Percentiles rank a stretch among this genome's conserved stretches.
Conservation (phyloP, 64 coral and sea anemone genomes). For the Exaiptasia diaphana region DNA sequence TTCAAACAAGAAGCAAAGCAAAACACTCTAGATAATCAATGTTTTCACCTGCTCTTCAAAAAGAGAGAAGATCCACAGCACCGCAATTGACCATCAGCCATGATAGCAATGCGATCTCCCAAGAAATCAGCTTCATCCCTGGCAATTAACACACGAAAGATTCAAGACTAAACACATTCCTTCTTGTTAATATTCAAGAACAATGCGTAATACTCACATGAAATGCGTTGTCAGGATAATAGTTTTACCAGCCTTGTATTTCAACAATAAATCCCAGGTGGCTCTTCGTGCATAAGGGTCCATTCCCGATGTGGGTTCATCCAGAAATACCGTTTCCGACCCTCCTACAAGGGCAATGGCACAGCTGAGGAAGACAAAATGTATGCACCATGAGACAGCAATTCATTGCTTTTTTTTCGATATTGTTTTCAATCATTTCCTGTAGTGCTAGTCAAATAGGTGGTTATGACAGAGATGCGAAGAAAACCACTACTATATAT, state of each 20-base stretch:
- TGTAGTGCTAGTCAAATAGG: no score
- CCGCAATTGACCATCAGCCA: conserved; percentile 93
- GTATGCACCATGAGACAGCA: no score
- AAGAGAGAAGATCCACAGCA: conserved; percentile 92
- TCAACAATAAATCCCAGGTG: conserved; percentile 92
- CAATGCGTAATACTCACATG: conserved; percentile 61
- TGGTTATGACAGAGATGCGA: no score
- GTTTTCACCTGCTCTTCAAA: conserved; percentile 98
- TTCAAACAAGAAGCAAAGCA: no score
- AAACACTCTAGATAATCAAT: no score
- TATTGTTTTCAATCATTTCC: no score
- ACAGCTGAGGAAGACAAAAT: no score
- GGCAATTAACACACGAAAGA: neutral
- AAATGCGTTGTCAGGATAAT: conserved; percentile 94
- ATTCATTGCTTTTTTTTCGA: no score
- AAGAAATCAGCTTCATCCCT: conserved; percentile 99
- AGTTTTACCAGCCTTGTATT: conserved; percentile 87
- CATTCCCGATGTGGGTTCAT: conserved; percentile 99
- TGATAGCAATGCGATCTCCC: conserved; percentile 95
- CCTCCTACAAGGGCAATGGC: conserved; percentile 94
- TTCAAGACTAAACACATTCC: no score
- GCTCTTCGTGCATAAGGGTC: conserved; percentile 97
- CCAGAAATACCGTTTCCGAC: conserved; percentile 93
- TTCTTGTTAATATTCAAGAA: no score
- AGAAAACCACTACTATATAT: no score